Evolutionary conservation across 2,888 invertebrate species (phyloP).

Genomic region (Lepidochitona cinerea): DNA sequence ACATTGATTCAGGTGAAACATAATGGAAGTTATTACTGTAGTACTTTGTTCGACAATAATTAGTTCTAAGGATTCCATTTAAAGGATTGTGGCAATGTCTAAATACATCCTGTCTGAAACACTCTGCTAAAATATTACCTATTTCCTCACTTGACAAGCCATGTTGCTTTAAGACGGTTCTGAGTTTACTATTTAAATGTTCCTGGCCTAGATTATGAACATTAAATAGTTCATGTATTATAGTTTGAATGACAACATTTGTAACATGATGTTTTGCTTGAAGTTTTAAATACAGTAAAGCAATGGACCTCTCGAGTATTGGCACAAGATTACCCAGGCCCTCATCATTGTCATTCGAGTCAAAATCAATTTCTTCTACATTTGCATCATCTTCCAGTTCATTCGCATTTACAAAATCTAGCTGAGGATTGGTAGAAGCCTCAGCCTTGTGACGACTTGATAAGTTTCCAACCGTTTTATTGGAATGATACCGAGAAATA

Average conservation of each 20-base stretch:
- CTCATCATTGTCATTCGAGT: not conserved
- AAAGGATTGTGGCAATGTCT: not conserved
- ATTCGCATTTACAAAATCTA: not conserved
- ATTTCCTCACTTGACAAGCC: slow-evolving; percentile 2
- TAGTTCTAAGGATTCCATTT: not conserved
- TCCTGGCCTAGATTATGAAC: slow-evolving; percentile 10
- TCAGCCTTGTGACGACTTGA: not conserved
- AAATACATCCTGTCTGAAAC: not conserved
- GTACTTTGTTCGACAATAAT: slow-evolving; percentile 2
- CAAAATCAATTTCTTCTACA: slow-evolving; percentile 3
- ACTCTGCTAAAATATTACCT: not conserved
- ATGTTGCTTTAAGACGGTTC: not conserved
- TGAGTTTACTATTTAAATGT: not conserved
- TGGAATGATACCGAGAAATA: slow-evolving; percentile 6
- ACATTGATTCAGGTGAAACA: slow-evolving; percentile 10
- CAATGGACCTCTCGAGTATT: not conserved
- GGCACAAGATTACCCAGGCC: not conserved
- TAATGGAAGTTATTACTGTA: slow-evolving; percentile 3
- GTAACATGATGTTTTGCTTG: slow-evolving; percentile 13
- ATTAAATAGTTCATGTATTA: not conserved
- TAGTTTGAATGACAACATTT: slow-evolving; percentile 4
- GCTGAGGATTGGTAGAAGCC: not conserved
- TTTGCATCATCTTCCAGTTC: no score
- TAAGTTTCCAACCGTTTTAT: not conserved
- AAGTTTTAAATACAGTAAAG: slow-evolving; percentile 10